A percentile compares a stretch with the other conserved stretches of the same genome.
Conservation (phyloP, 2,113 vertebrate species). For the Proteles cristata region DNA sequence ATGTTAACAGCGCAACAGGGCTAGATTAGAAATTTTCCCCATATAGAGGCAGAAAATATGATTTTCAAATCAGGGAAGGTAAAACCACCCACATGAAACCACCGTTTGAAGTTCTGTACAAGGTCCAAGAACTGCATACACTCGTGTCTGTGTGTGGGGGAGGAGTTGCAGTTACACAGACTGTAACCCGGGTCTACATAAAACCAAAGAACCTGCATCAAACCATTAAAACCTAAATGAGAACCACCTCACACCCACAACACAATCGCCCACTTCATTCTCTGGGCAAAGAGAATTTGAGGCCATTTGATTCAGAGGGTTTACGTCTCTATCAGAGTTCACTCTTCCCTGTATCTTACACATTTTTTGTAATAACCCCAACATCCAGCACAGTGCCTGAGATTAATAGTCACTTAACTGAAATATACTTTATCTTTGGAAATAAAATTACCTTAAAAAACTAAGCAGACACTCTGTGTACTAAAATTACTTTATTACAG, state of each 20-base stretch:
- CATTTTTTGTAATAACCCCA: neutral
- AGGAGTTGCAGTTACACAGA: neutral
- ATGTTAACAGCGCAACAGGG: neutral
- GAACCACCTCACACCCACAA: neutral
- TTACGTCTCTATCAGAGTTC: neutral
- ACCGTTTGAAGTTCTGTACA: neutral
- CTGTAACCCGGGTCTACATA: neutral
- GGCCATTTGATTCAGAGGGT: neutral
- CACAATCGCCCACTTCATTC: neutral
- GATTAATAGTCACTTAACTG: neutral
- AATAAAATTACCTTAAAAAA: constrained; percentile 66
- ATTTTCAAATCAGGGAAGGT: neutral
- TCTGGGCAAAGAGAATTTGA: neutral
- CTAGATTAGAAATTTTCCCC: neutral
- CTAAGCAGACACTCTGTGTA: constrained; percentile 87
- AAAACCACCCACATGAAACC: neutral
- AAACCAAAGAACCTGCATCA: neutral
- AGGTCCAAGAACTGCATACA: neutral
- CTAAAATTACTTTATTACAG: constrained; percentile 99
- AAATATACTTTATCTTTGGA: constrained; percentile 20
- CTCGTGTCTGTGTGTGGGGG: accelerated
- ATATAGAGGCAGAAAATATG: neutral
- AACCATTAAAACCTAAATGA: neutral
- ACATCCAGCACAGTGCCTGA: neutral
- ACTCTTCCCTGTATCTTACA: neutral